Evolutionary conservation across 2,797 vertebrate genomes (phyloP), one percentile per base, ranked within the genome.

Genomic region (Arremon aurantiirostris): DNA sequence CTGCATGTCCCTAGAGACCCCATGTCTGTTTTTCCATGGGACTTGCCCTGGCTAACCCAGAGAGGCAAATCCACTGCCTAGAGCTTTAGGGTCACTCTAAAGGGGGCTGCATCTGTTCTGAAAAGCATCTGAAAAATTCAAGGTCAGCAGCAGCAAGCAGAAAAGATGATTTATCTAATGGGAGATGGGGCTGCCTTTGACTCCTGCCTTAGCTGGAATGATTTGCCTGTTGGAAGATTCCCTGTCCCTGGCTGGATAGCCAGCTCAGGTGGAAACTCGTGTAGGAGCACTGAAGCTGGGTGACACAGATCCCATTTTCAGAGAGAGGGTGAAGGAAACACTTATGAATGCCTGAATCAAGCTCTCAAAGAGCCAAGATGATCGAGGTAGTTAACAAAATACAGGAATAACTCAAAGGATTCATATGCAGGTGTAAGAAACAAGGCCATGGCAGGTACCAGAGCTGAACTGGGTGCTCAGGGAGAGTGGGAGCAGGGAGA

Each of bases 381-480:
- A 63, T 39, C 21, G 18, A 57, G 32, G n/a, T 24, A 57, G 30
- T 37, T 56, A 53, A 57, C 13, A 76, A 69, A 75, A 42, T 11
- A 47, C 0, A 0, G 42, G 27, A 87, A 28, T 34, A 75, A 63
- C 0, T 2, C 57, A 32, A 59, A 4, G 4, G 68, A 55, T 65
- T n/a, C 8, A 9, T 5, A 14, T 5, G 14, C 4, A 20, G 18
- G n/a, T 18, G 9, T 12, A 46, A 56, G 57, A 68, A 86, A n/a
- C 20, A 61, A 66, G 64, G 55, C 30, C 6, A 3, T 2, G 11
- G 44, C 56, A 80, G 47, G 35, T 63, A 60, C 34, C 66, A 82
- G 47, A 66, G 61, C 66, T 17, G 52, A 80, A 64, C 69, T 59
- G 47, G 63, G 11, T 56, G 47, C 34, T 83, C 65, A 41, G 61